These are phyloP conservation scores for Actinia equina DNA, from an alignment of 64 coral and sea anemone genomes.

Conservation along the genomic window DNA sequence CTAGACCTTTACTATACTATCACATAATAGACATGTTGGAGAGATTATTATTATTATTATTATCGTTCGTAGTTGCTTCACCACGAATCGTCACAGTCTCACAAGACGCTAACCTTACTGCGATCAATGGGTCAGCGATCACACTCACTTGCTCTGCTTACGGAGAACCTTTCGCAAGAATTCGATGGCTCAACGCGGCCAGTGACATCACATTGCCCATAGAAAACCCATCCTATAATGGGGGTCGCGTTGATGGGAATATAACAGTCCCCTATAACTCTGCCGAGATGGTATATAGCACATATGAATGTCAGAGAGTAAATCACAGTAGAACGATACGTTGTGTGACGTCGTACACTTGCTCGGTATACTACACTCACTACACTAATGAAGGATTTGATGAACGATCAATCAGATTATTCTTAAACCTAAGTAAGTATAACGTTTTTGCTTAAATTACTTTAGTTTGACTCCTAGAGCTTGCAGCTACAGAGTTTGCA, in stretches of 20 bases:
- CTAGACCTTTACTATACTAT: too few relatives aligned
- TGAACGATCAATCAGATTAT: neutral
- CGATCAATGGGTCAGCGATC: neutral
- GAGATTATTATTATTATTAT: too few relatives aligned
- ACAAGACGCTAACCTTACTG: neutral
- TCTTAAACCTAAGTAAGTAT: neutral
- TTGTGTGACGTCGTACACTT: neutral
- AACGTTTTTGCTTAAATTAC: neutral
- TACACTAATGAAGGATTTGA: neutral
- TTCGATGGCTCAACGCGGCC: neutral
- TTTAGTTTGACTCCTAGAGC: too few relatives aligned
- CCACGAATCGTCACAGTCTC: neutral
- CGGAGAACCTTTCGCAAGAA: neutral
- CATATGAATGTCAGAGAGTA: neutral
- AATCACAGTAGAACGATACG: neutral
- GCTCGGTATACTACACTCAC: neutral
- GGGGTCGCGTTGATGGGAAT: neutral
- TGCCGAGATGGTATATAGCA: neutral
- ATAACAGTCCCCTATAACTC: neutral
- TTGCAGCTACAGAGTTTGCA: too few relatives aligned
- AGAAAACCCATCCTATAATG: neutral
- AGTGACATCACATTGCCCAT: neutral
- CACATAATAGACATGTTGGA: too few relatives aligned
- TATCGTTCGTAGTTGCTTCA: neutral
- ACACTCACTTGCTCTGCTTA: neutral